Base-by-base conservation (phyloP, 2,888 invertebrate genomes). In the Unio pictorum region DNA sequence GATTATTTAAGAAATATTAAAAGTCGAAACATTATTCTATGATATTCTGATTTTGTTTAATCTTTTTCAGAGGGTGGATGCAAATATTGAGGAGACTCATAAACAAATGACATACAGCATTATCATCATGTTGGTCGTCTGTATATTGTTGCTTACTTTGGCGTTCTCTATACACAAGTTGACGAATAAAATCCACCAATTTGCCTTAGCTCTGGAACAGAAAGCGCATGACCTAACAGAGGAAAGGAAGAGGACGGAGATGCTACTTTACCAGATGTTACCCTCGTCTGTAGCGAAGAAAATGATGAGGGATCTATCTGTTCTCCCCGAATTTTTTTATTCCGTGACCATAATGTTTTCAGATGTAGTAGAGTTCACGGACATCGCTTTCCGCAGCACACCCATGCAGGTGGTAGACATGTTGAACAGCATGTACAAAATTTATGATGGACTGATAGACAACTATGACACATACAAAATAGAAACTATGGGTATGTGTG, bases 291-390 rank as follows among this genome's bases (percentile, higher is more conserved):
- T 81, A 26, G 81, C 79, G 20, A 68, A 64, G 59, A 73, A 72
- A 65, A 64, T 81, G 60, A 72, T 78, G 61, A 64, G 64, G 20
- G 68, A 67, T 23, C 64, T 72, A 18, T 62, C 68, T 20, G 76
- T 75, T 0, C 26, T 70, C 55, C 81, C 81, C 28, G 78, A 76
- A 67, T 63, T 67, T 1, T 81, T 66, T 60, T 64, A 76, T 26
- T 72, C 76, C 3, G 81, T 73, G 55, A 81, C 81, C 5, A 69
- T 81, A n/a, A 73, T 78, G 73, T 81, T 81, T 63, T 76, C 78
- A 2, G 80, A 75, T 61, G 68, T 79, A 17, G 76, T 75, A 15
- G 76, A 74, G 8, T 79, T 79, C 45, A 72, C 76, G 7, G 54
- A 65, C 11, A 79, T 76, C 45, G 45, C 11, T 3, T 15, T 45